Conservation (phyloP, 2,113 vertebrate genomes). For the Heliornis fulica region DNA sequence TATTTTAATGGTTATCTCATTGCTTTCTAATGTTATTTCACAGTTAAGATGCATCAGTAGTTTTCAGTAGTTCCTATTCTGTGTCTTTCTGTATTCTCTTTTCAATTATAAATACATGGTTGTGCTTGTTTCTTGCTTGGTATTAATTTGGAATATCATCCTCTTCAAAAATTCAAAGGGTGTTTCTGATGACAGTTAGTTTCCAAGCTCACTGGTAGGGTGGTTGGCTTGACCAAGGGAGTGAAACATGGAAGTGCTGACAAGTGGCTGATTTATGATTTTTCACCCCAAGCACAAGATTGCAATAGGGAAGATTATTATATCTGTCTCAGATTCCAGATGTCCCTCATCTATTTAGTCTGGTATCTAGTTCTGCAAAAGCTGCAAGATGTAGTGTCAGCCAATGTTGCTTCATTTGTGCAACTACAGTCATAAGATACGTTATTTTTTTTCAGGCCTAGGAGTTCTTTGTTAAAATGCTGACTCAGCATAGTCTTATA, state of each 20-base stretch:
- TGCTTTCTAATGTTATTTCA: not conserved
- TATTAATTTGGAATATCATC: not conserved
- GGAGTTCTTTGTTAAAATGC: not conserved
- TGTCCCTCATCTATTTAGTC: not conserved
- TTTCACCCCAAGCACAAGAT: not conserved
- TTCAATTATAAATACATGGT: not conserved
- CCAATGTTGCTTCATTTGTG: not conserved
- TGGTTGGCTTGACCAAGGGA: not conserved
- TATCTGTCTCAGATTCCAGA: not conserved
- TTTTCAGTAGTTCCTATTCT: not conserved
- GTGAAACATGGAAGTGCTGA: not conserved
- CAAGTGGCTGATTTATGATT: constrained; percentile 5
- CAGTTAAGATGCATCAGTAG: not conserved
- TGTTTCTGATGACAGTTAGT: not conserved
- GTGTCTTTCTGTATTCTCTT: not conserved
- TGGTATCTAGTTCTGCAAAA: not conserved
- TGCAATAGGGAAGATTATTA: not conserved
- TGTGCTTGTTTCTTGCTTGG: not conserved
- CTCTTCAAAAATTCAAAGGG: not conserved
- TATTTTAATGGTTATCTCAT: not conserved
- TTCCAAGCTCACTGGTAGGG: not conserved
- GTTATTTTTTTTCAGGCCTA: not conserved
- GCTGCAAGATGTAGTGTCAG: not conserved
- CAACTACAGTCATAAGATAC: not conserved
- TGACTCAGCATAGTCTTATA: not conserved